phyloP scores from a whole-genome alignment of 1,140 invertebrate species.

The Ceratina calcarata region DNA sequence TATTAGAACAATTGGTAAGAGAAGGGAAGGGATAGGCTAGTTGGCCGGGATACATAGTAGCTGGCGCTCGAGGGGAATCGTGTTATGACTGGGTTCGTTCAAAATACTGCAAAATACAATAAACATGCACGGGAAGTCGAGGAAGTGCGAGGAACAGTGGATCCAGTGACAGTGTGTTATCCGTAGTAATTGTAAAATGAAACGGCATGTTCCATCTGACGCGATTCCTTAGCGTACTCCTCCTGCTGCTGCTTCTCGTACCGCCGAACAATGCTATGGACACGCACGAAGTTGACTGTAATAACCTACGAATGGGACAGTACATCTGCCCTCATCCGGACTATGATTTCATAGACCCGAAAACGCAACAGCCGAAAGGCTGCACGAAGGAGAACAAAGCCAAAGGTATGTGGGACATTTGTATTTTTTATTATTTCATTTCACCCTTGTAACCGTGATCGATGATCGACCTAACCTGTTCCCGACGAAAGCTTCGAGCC shows the following conservation, averaged over 20 bases:
- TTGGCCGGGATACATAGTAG: not conserved
- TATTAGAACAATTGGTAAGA: not conserved
- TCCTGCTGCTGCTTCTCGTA: slow-evolving; percentile 45
- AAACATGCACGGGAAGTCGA: slow-evolving; percentile 34
- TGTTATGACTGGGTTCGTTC: slow-evolving; percentile 31
- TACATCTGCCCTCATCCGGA: slow-evolving; percentile 92
- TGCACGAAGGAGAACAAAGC: slow-evolving; percentile 91
- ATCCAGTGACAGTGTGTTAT: slow-evolving; percentile 28
- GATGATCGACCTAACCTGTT: slow-evolving; percentile 26
- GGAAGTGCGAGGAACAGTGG: slow-evolving; percentile 2
- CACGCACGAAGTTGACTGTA: slow-evolving; percentile 82
- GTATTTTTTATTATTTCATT: not conserved
- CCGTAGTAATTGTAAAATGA: slow-evolving; percentile 60
- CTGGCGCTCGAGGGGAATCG: slow-evolving; percentile 15
- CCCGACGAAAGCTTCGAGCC: no score
- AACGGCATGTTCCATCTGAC: slow-evolving; percentile 57
- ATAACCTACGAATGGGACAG: slow-evolving; percentile 89
- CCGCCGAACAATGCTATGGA: slow-evolving; percentile 58
- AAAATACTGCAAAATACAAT: slow-evolving; percentile 57
- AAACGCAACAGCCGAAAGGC: slow-evolving; percentile 92
- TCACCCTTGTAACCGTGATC: not conserved
- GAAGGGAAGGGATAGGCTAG: not conserved
- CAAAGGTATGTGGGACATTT: slow-evolving; percentile 81
- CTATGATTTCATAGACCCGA: slow-evolving; percentile 90
- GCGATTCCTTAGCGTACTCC: slow-evolving; percentile 54